Evolutionary conservation across 2,888 invertebrate genomes (phyloP).

Genomic region (Pristionchus exspectatus): DNA sequence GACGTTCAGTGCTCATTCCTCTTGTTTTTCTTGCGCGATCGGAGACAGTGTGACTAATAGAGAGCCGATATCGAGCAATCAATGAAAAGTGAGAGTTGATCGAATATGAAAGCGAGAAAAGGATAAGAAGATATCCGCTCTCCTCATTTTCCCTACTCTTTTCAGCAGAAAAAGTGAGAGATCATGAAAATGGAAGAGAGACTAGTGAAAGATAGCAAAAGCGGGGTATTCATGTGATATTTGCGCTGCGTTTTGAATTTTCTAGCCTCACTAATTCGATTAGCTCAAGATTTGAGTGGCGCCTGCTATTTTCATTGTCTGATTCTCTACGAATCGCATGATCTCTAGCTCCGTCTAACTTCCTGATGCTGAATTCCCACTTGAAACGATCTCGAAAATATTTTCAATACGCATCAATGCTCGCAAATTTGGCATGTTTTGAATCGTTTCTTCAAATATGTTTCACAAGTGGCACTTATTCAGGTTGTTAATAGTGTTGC

Average conservation of each 20-base stretch:
- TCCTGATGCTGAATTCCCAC: background rate
- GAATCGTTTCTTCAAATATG: background rate
- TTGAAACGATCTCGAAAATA: constrained; percentile 1
- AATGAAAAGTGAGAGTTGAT: constrained; percentile 2
- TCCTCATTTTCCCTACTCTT: background rate
- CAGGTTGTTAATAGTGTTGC: too few relatives aligned
- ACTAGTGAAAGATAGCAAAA: background rate
- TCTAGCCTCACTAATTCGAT: constrained; percentile 2
- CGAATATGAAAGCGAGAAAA: background rate
- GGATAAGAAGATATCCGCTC: background rate
- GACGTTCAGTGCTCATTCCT: background rate
- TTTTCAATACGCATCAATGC: background rate
- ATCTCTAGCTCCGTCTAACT: background rate
- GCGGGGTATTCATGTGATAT: background rate
- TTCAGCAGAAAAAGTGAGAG: background rate
- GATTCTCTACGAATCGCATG: background rate
- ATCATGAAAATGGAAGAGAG: background rate
- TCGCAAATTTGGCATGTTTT: too few relatives aligned
- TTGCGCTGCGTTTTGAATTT: constrained; percentile 2
- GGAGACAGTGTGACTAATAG: background rate
- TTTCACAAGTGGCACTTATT: background rate
- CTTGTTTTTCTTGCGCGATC: background rate
- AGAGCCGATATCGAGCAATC: background rate
- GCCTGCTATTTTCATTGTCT: background rate
- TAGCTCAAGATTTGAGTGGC: background rate